Percentiles rank a stretch among this genome's conserved stretches.
Conservation (phyloP, 2,113 vertebrate genomes). For the Corapipo altera region DNA sequence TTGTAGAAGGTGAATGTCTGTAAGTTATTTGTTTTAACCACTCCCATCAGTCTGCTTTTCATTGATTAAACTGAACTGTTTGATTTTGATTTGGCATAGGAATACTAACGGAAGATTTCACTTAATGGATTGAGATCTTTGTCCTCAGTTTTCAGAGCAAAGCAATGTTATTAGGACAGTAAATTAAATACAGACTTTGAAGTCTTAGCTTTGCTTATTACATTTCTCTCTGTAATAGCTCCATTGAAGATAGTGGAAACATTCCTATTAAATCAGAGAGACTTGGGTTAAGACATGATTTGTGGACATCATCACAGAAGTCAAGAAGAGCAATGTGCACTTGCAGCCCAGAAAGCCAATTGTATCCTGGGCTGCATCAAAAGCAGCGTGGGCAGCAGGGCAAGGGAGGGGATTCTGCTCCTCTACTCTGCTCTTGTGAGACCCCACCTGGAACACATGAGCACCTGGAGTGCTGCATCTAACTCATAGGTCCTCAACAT, state of each 20-base stretch:
- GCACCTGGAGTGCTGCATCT: not conserved
- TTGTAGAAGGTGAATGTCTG: not conserved
- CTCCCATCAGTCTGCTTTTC: not conserved
- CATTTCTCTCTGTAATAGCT: not conserved
- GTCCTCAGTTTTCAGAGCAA: not conserved
- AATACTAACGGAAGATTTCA: not conserved
- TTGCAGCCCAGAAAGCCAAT: not conserved
- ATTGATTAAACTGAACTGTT: not conserved
- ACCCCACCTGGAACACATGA: not conserved
- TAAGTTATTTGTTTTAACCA: not conserved
- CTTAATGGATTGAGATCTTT: not conserved
- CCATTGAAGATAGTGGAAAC: not conserved
- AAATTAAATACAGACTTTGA: not conserved
- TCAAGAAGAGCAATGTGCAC: not conserved
- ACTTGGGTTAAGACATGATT: not conserved
- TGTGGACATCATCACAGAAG: not conserved
- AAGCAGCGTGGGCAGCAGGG: not conserved
- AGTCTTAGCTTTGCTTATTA: constrained; percentile 6
- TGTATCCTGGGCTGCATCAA: not conserved
- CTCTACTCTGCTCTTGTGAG: not conserved
- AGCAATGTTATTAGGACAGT: constrained; percentile 9
- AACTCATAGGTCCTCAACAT: not conserved
- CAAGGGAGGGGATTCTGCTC: not conserved
- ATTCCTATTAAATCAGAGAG: not conserved
- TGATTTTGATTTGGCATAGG: not conserved